Evolutionary conservation across 2,113 vertebrate species (phyloP).

Genomic region (Gymnobelideus leadbeateri): DNA sequence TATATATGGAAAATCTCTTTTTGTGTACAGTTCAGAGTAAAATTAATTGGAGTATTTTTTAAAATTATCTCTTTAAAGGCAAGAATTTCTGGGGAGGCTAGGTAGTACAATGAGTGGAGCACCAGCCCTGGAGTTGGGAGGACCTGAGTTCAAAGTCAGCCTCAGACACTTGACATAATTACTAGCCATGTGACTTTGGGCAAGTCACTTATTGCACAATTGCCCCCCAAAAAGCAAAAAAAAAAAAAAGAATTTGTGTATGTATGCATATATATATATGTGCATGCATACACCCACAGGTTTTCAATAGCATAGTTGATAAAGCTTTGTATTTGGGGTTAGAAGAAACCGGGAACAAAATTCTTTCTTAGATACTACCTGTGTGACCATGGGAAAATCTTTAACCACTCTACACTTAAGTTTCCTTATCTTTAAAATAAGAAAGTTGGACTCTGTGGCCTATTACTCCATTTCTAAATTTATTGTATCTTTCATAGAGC

Average conservation of each 20-base stretch:
- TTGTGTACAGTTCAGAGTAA: not conserved
- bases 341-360: not conserved
- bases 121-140: no score
- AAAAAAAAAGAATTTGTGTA: not conserved
- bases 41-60: not conserved
- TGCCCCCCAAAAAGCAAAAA: no score
- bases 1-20: not conserved
- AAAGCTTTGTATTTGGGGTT: not conserved
- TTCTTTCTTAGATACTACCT: not conserved
- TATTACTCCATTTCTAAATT: not conserved
- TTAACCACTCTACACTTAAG: not conserved
- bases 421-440: not conserved
- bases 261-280: not conserved
- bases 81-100: not conserved
- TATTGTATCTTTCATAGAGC: not conserved
- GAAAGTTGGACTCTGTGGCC: not conserved
- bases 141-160: no score
- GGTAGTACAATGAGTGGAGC: no score
- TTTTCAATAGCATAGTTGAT: not conserved
- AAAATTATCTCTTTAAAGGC: not conserved
- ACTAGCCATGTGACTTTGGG: no score
- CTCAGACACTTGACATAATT: no score
- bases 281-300: not conserved
- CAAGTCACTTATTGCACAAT: no score
- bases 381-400: not conserved